Base-by-base conservation (phyloP, 1,140 invertebrate species). In the Sitodiplosis mosellana region DNA sequence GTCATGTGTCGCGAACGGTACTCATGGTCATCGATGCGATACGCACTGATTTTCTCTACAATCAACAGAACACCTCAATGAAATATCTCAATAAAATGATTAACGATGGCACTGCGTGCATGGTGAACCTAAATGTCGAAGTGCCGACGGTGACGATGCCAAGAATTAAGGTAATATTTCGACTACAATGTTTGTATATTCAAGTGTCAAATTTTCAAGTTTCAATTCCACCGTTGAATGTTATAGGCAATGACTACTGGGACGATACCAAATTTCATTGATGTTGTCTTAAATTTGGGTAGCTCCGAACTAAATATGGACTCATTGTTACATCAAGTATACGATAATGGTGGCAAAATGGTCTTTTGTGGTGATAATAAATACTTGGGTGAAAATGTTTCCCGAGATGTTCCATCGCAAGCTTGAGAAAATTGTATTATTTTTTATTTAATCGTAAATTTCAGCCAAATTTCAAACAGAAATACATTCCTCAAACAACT, bases 81-180 rank as follows among this genome's bases (percentile, higher is more conserved):
- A 73, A 74, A 3, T 75, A 59, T 55, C 64, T 70, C 3, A 61
- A 64, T 1, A 60, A 68, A 49, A 61, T 75, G 2, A 60, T 81
- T 11, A 59, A 69, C 53, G 67, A 73, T 55, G 65, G 70, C 48
- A 65, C 67, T 6, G 79, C 78, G 1, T 79, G 80, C 56, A 60
- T 80, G 2, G 42, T 61, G 10, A 54, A 59, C 42, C 54, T 64
- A 7, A 71, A 75, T 49, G 74, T 78, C 15, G 73, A 77, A 57
- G 84, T 82, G 6, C 94, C 94, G 4, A 98, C 93, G 37, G 93
- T 97, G n/a, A 97, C 93, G 19, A 76, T 96, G 73, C 92, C 93
- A 10, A 75, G 92, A 60, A 81, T 97, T 11, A 97, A 95, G 72
- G 88, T 87, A 67, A 57, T 55, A 22, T 57, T 53, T n/a, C n/a